Conservation (phyloP, 2,113 vertebrate genomes). For the Pterocles gutturalis region DNA sequence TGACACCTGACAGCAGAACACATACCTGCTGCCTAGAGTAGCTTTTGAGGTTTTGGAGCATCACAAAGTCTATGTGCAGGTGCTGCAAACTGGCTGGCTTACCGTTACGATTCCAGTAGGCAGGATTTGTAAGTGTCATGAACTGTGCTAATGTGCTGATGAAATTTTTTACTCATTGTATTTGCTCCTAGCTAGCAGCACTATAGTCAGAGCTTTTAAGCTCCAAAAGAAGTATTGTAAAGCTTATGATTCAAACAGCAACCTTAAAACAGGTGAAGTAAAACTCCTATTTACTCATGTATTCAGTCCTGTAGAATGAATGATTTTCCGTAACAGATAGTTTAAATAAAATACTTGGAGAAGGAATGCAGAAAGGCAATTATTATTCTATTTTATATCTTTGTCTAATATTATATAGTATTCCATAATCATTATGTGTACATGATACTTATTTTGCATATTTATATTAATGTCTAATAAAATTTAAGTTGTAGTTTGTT, state of each 20-base stretch:
- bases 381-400: neutral
- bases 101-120: neutral
- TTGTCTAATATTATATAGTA: neutral
- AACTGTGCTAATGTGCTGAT: neutral
- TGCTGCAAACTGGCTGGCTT: neutral
- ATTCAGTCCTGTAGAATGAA: neutral
- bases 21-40: rapidly evolving
- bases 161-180: neutral
- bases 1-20: neutral
- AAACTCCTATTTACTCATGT: neutral
- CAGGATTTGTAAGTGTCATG: neutral
- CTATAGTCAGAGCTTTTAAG: neutral
- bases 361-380: neutral
- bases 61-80: neutral
- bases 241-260: neutral
- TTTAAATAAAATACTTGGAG: neutral
- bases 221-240: neutral
- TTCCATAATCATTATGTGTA: neutral
- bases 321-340: neutral
- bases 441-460: neutral
- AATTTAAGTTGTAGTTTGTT: neutral
- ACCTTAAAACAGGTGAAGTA: neutral
- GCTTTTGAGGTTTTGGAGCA: neutral
- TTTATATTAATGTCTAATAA: neutral
- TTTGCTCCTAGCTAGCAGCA: neutral